A percentile compares a stretch with the other conserved stretches of the same genome.
These are phyloP conservation scores for Hybognathus amarus DNA, from an alignment of 2,797 vertebrate genomes.

Conservation along the genomic window DNA sequence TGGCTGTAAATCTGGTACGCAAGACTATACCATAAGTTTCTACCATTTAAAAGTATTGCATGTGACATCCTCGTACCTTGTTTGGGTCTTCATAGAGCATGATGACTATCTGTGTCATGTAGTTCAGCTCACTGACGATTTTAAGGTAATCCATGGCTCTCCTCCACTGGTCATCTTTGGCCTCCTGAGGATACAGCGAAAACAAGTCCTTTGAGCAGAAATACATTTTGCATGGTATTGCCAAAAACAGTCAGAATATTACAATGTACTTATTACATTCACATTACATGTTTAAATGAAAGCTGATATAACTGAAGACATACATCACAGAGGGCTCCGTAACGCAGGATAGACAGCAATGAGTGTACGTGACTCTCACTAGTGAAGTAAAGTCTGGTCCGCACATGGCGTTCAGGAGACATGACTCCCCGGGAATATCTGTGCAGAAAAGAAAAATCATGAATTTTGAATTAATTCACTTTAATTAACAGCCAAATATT, in stretches of 20 bases:
- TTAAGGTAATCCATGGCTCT: conserved; percentile 90
- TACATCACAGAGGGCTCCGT: conserved; percentile 88
- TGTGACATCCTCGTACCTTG: conserved; percentile 75
- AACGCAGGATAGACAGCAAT: conserved; percentile 85
- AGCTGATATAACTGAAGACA: conserved; percentile 55
- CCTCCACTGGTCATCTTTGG: conserved; percentile 90
- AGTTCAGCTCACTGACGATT: conserved; percentile 89
- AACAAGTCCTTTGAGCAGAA: background rate
- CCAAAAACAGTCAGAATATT: background rate
- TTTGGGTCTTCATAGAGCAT: conserved; percentile 92
- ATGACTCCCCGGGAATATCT: conserved; percentile 91
- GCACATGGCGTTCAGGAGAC: conserved; percentile 90
- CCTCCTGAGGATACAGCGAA: conserved; percentile 72
- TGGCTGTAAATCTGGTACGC: background rate
- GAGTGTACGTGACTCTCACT: conserved; percentile 92
- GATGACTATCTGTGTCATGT: conserved; percentile 93
- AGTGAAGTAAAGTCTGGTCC: conserved; percentile 89
- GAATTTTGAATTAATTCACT: too few species aligned
- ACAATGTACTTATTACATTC: background rate
- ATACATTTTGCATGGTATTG: background rate
- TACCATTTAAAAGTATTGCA: background rate
- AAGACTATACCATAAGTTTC: background rate
- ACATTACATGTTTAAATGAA: background rate
- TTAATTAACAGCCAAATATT: background rate
- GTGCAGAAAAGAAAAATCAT: conserved; percentile 36